Percentiles rank a stretch among this genome's conserved stretches.
These are phyloP conservation scores for Dolichomitus sp. DNA, from an alignment of 2,888 invertebrate species.

Conservation along the genomic window DNA sequence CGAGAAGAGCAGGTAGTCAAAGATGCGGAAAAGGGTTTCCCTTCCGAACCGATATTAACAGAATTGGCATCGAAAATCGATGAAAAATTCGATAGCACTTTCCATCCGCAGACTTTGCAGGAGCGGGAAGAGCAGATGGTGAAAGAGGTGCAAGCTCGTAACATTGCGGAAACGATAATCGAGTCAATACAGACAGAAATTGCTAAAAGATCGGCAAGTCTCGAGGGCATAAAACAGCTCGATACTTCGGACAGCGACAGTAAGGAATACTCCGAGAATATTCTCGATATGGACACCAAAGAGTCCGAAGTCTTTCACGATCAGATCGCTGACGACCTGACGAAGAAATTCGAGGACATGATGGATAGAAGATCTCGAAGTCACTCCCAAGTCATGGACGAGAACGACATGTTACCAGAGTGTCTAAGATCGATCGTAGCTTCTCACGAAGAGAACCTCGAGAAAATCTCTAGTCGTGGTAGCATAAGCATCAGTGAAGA, in stretches of 20 bases:
- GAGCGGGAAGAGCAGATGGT: slow-evolving; percentile 66
- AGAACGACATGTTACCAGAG: slow-evolving; percentile 55
- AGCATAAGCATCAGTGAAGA: slow-evolving; percentile 82
- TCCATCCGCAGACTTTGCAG: slow-evolving; percentile 59
- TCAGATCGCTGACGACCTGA: slow-evolving; percentile 80
- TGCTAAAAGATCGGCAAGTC: slow-evolving; percentile 74
- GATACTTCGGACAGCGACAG: slow-evolving; percentile 60
- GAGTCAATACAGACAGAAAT: slow-evolving; percentile 82
- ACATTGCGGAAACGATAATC: slow-evolving; percentile 80
- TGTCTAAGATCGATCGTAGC: slow-evolving; percentile 44
- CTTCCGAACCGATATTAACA: background rate
- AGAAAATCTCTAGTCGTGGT: slow-evolving; percentile 75
- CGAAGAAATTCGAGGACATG: slow-evolving; percentile 80
- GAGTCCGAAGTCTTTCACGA: slow-evolving; percentile 77
- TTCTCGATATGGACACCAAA: slow-evolving; percentile 61
- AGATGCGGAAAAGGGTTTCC: background rate
- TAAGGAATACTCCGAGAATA: slow-evolving; percentile 71
- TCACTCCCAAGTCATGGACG: slow-evolving; percentile 68
- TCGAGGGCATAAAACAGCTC: slow-evolving; percentile 60
- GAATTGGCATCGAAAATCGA: background rate
- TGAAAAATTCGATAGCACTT: background rate
- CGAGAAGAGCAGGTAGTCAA: too few species aligned
- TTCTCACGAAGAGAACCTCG: slow-evolving; percentile 73
- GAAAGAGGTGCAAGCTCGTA: slow-evolving; percentile 76
- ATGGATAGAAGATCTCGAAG: slow-evolving; percentile 67